Conservation (phyloP, 2,888 invertebrate genomes). For the Megamerina dolium region DNA sequence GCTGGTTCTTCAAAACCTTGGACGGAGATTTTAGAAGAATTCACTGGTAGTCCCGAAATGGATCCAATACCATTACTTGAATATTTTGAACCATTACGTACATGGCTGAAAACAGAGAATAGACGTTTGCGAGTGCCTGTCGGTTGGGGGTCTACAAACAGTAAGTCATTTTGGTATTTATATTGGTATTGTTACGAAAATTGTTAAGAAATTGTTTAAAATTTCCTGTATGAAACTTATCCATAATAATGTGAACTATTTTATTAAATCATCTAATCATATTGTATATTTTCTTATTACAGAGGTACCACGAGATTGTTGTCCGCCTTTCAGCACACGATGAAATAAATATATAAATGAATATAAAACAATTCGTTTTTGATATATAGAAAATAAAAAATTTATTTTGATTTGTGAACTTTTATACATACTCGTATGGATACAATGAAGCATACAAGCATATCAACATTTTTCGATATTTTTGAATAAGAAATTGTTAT, state of each 20-base stretch:
- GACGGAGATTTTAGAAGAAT: conserved; percentile 71
- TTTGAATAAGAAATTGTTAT: neutral
- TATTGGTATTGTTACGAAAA: neutral
- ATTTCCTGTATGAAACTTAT: neutral
- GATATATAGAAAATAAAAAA: neutral
- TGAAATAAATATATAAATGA: neutral
- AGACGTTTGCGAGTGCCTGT: conserved; percentile 57
- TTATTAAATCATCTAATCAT: neutral
- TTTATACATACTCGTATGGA: too few species aligned
- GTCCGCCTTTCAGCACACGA: conserved; percentile 26
- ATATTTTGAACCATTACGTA: conserved; percentile 71
- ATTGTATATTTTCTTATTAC: conserved; percentile 14
- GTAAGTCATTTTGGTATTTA: conserved; percentile 28
- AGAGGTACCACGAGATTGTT: conserved; percentile 33
- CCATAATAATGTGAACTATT: neutral
- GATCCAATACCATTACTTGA: conserved; percentile 69
- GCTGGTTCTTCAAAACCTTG: conserved; percentile 69
- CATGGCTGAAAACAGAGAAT: conserved; percentile 70
- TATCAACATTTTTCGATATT: neutral
- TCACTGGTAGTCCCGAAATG: conserved; percentile 75
- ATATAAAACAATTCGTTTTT: neutral
- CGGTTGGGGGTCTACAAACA: conserved; percentile 55
- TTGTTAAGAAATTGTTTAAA: neutral
- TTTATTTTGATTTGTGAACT: too few species aligned
- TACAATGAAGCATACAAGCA: too few species aligned